phyloP scores from a whole-genome alignment of 2,797 vertebrate genomes.

The Mycteria americana region DNA sequence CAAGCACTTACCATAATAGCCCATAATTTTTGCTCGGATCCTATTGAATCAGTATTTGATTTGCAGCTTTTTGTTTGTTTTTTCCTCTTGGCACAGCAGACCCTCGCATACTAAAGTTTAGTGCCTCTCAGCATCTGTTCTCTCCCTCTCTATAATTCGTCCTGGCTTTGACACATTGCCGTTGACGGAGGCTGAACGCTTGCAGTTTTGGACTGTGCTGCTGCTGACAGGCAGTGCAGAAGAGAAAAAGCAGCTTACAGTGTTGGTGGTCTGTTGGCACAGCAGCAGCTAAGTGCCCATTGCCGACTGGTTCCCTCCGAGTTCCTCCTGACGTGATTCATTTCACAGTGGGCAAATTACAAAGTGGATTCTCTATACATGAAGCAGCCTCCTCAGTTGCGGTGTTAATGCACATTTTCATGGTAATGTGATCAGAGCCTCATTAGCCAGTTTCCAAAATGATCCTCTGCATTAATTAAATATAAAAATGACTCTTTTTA shows the following conservation, averaged over 20 bases:
- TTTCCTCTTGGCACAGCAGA: not conserved
- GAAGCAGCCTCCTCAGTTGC: constrained; percentile 79
- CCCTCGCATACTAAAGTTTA: constrained; percentile 68
- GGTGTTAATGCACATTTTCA: constrained; percentile 84
- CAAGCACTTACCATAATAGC: constrained; percentile 18
- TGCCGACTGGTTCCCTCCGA: constrained; percentile 55
- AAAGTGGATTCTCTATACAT: constrained; percentile 81
- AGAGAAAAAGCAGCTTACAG: constrained; percentile 34
- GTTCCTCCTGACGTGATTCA: constrained; percentile 70
- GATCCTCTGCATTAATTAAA: constrained; percentile 93
- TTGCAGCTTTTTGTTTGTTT: constrained; percentile 40
- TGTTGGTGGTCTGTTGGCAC: constrained; percentile 73
- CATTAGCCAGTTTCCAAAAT: constrained; percentile 92
- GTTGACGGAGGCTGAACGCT: constrained; percentile 53
- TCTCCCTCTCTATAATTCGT: constrained; percentile 38
- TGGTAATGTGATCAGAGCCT: constrained; percentile 90
- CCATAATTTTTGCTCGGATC: constrained; percentile 12
- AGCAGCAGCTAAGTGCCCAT: constrained; percentile 64
- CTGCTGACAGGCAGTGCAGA: constrained; percentile 52
- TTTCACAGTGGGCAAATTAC: constrained; percentile 86
- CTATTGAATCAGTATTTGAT: constrained; percentile 43
- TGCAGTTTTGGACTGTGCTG: constrained; percentile 52
- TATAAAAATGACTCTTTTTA: constrained; percentile 87
- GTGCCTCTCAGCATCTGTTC: constrained; percentile 62
- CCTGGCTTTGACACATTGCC: constrained; percentile 54